A percentile compares a stretch with the other conserved stretches of the same genome.
Conservation (phyloP, 2,113 vertebrate species). For the Coryphaenoides rupestris region DNA sequence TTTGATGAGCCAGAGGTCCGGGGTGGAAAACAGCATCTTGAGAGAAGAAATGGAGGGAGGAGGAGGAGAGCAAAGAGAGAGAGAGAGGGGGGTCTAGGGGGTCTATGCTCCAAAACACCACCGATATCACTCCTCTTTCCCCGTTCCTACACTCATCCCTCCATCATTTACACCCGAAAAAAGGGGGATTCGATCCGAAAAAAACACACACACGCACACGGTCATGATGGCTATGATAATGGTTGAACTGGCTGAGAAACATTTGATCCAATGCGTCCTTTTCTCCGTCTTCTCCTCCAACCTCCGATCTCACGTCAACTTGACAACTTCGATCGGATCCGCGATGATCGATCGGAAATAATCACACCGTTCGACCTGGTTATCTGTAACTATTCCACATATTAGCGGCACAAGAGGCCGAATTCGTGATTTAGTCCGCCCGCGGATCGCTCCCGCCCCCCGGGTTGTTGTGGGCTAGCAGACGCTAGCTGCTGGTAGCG, state of each 20-base stretch:
- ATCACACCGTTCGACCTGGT: slow-evolving; percentile 49
- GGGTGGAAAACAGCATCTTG: slow-evolving; percentile 78
- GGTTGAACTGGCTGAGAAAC: slow-evolving; percentile 64
- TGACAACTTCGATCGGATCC: not conserved
- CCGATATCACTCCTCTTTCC: slow-evolving; percentile 69
- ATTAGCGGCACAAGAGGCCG: slow-evolving; percentile 36
- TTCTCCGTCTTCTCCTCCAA: slow-evolving; percentile 38
- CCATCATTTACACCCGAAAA: slow-evolving; percentile 26
- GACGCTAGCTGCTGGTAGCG: slow-evolving; percentile 74
- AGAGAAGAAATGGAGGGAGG: slow-evolving; percentile 75
- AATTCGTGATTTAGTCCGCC: slow-evolving; percentile 25
- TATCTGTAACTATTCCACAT: slow-evolving; percentile 47
- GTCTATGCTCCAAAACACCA: slow-evolving; percentile 63
- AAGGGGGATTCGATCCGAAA: too few relatives aligned
- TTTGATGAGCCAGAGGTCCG: slow-evolving; percentile 73
- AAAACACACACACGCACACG: not conserved
- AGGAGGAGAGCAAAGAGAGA: slow-evolving; percentile 67
- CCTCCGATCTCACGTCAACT: slow-evolving; percentile 72
- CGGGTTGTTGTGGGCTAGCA: slow-evolving; percentile 47
- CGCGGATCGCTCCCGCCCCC: slow-evolving; percentile 56
- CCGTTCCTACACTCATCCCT: slow-evolving; percentile 58
- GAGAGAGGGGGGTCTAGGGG: slow-evolving; percentile 67
- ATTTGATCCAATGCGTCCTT: slow-evolving; percentile 73
- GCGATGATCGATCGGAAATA: slow-evolving; percentile 9
- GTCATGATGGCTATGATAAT: slow-evolving; percentile 60